Conservation (phyloP, 2,888 invertebrate genomes). For the Lysandra bellargus region DNA sequence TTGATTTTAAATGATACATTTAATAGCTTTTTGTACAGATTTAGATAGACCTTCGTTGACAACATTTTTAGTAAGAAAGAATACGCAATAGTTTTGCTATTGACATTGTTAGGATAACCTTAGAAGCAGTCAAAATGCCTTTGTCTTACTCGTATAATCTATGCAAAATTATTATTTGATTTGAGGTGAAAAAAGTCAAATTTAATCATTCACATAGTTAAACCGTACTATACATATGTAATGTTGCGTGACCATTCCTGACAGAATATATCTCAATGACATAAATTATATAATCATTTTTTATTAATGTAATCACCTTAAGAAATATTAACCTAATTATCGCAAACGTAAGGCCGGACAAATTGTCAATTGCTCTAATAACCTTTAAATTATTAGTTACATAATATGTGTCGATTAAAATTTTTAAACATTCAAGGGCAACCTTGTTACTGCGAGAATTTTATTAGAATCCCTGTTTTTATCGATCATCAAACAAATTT, state of each 20-base stretch:
- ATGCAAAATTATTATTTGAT: too few relatives aligned
- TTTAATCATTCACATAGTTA: too few relatives aligned
- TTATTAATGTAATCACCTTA: not conserved
- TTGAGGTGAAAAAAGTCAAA: too few relatives aligned
- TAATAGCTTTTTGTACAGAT: slow-evolving; percentile 35
- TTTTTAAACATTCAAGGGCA: not conserved
- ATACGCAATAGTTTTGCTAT: slow-evolving; percentile 17
- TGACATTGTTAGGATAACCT: slow-evolving; percentile 28
- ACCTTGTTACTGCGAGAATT: slow-evolving; percentile 15
- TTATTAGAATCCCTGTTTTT: slow-evolving; percentile 4
- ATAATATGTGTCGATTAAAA: not conserved
- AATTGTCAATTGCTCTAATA: slow-evolving; percentile 25
- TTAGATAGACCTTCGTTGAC: slow-evolving; percentile 31
- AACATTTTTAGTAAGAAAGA: slow-evolving; percentile 23
- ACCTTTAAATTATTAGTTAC: slow-evolving; percentile 22
- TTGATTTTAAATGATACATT: slow-evolving; percentile 38
- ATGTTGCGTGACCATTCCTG: not conserved
- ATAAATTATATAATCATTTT: slow-evolving; percentile 6
- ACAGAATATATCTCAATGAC: not conserved
- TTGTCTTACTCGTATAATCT: too few relatives aligned
- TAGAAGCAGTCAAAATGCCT: not conserved
- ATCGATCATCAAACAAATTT: not conserved
- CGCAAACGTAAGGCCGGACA: not conserved
- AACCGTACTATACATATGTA: too few relatives aligned
- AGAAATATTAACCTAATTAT: not conserved